These are phyloP conservation scores for Neodiprion pinetum DNA, from an alignment of 1,140 invertebrate species.

Conservation along the genomic window DNA sequence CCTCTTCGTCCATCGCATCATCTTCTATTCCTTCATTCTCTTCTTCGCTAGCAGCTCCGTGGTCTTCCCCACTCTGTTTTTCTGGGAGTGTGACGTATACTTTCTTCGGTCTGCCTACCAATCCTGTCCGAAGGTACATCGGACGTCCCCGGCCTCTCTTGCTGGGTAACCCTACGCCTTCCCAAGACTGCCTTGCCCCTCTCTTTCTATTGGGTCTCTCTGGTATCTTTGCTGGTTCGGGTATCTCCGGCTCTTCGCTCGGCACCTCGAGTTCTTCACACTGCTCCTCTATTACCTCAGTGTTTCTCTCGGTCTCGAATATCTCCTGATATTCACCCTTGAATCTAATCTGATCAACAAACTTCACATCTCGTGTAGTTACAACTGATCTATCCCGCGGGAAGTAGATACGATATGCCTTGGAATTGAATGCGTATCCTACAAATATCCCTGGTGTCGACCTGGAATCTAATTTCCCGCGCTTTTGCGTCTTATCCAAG, in stretches of 20 bases:
- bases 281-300: background rate
- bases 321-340: background rate
- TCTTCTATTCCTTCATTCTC: background rate
- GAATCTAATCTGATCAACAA: constrained; percentile 6
- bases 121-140: too few relatives aligned
- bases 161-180: too few relatives aligned
- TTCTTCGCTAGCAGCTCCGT: background rate
- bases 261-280: background rate
- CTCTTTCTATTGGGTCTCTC: background rate
- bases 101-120: too few relatives aligned
- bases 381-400: background rate
- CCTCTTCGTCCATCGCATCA: constrained; percentile 4
- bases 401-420: too few relatives aligned
- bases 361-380: constrained; percentile 15
- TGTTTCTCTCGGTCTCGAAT: background rate
- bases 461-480: constrained; percentile 36
- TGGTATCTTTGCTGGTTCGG: background rate
- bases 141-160: too few relatives aligned
- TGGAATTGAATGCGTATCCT: too few relatives aligned
- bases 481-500: constrained; percentile 13
- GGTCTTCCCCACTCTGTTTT: too few relatives aligned
- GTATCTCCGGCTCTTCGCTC: too few relatives aligned
- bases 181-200: too few relatives aligned
- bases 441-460: too few relatives aligned
- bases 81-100: too few relatives aligned